Conservation (phyloP, 2,113 vertebrate genomes). For the Leptosomus discolor region DNA sequence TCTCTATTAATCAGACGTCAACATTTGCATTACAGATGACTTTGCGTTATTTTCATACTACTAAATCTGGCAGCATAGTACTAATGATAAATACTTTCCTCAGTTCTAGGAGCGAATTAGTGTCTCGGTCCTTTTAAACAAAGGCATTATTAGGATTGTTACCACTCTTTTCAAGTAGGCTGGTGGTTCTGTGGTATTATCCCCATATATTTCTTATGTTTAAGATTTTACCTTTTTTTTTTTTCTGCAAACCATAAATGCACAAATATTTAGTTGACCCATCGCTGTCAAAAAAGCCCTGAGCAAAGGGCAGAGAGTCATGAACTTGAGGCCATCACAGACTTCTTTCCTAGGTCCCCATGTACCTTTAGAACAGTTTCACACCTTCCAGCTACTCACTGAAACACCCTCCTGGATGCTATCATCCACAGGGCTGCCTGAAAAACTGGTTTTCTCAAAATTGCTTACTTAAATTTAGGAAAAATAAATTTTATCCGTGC, state of each 20-base stretch:
- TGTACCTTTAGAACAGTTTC: background rate
- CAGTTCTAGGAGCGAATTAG: background rate
- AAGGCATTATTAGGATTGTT: background rate
- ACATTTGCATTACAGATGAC: constrained; percentile 62
- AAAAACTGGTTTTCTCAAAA: background rate
- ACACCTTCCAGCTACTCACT: background rate
- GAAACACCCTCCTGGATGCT: background rate
- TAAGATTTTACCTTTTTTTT: background rate
- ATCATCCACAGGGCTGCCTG: background rate
- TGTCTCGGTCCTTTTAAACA: background rate
- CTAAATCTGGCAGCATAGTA: background rate
- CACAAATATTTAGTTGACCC: background rate
- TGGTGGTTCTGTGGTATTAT: background rate
- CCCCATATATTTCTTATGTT: background rate
- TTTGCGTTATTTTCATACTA: constrained; percentile 23
- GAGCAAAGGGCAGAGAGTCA: background rate
- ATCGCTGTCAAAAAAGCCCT: background rate
- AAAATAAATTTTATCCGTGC: background rate
- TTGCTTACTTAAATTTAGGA: background rate
- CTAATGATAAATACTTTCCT: background rate
- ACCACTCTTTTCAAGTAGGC: background rate
- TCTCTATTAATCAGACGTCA: constrained; percentile 53
- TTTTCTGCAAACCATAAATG: background rate
- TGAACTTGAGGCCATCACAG: background rate
- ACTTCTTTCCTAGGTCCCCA: background rate